Conservation (phyloP, 2,113 vertebrate species). For the Cromileptes altivelis region DNA sequence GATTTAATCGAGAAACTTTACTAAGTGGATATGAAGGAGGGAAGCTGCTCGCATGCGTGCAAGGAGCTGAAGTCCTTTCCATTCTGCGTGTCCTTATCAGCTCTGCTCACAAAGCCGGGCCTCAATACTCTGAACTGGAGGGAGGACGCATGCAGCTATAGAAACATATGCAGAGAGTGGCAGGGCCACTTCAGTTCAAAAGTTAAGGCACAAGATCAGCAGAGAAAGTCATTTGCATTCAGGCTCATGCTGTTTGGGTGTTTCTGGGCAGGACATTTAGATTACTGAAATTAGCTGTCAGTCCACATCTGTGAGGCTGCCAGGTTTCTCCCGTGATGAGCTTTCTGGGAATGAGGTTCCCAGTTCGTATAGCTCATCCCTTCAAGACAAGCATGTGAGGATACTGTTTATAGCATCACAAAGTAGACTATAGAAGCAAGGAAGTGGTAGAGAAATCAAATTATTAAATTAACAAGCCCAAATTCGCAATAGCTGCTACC, state of each 20-base stretch:
- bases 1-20: slow-evolving; percentile 31
- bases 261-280: background rate
- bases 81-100: slow-evolving; percentile 62
- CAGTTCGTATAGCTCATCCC: background rate
- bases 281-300: slow-evolving; percentile 14
- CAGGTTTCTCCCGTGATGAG: background rate
- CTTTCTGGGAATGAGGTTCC: background rate
- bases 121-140: slow-evolving; percentile 50
- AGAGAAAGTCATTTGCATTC: background rate
- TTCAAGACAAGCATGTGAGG: background rate
- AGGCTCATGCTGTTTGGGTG: background rate
- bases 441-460: background rate
- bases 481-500: background rate
- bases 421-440: background rate
- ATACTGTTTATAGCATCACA: background rate
- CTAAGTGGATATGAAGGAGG: slow-evolving; percentile 25
- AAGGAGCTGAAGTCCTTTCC: slow-evolving; percentile 43
- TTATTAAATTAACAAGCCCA: background rate
- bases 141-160: background rate
- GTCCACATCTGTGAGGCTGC: slow-evolving; percentile 4
- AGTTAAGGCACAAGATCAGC: background rate
- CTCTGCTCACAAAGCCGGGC: slow-evolving; percentile 64
- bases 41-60: slow-evolving; percentile 19
- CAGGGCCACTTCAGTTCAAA: background rate
- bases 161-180: background rate